Base-by-base conservation (phyloP, 2,797 vertebrate species). In the Xiphophorus birchmanni region DNA sequence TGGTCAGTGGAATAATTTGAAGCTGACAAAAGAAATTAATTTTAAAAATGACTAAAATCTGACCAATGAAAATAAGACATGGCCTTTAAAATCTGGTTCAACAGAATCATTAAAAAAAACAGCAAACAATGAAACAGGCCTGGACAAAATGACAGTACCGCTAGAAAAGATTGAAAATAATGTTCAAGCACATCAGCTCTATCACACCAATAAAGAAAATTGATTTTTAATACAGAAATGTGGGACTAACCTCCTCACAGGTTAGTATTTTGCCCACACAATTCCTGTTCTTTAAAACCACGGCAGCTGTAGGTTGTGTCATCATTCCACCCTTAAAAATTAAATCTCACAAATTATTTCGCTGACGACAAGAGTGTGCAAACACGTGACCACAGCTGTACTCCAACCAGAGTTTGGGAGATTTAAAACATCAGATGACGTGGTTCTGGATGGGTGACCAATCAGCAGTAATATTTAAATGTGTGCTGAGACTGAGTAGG, bases 401-500 rank as follows among this genome's bases (percentile, higher is more conserved):
- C 21, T 67, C 17, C 63, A 23, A 7, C 32, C 4, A 42, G 18
- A 60, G 84, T 86, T 77, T 65, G 40, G 73, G 77, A 73, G 74
- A 81, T 78, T 89, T 65, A 65, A 86, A 81, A 72, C 67, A 78
- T 86, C 17, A 35, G 78, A 80, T 77, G 18, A 60, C 79, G 21
- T 74, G 48, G 80, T 80, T 86, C 82, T 40, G 88, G 91, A 91
- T 90, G 91, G 92, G 87, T 91, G 69, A 73, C 90, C 89, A 72
- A 86, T 89, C 89, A 91, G 89, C 87, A 77, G 80, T 88, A 77
- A 81, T 78, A 81, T 88, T 87, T 76, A 79, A 88, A 84, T 87
- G 91, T 87, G 91, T 91, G 89, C 88, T 89, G 88, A 90, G 87
- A 92, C 83, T 47, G 80, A 91, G 89, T 91, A 86, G 90, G 90